These are phyloP conservation scores for Oscheius sp. DNA, from an alignment of 2,888 invertebrate genomes.

Conservation along the genomic window DNA sequence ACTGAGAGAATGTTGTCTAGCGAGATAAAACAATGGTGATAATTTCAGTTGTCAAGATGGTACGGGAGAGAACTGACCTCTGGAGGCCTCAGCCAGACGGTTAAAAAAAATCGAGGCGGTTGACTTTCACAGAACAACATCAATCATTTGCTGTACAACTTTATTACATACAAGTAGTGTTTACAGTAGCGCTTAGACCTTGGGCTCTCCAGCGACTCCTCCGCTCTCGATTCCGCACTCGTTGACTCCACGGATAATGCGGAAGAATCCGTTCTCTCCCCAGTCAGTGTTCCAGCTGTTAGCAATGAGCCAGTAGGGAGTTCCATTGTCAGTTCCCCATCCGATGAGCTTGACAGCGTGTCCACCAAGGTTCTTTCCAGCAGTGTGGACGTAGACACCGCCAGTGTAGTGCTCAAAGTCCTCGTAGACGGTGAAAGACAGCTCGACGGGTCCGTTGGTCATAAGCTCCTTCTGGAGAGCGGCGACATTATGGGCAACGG, in stretches of 20 bases:
- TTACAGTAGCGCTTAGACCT: constrained; percentile 39
- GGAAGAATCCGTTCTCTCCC: constrained; percentile 88
- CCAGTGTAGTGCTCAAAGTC: constrained; percentile 59
- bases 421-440: constrained; percentile 60
- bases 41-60: too few relatives aligned
- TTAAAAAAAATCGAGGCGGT: too few relatives aligned
- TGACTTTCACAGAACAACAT: too few relatives aligned
- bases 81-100: too few relatives aligned
- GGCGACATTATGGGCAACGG: constrained; percentile 58
- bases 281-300: constrained; percentile 94
- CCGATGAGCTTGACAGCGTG: constrained; percentile 88
- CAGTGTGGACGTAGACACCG: constrained; percentile 79
- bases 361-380: constrained; percentile 82
- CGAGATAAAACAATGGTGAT: too few relatives aligned
- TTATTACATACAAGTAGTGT: constrained; percentile 25
- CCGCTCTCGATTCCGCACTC: constrained; percentile 77
- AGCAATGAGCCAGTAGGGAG: constrained; percentile 89
- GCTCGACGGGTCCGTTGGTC: constrained; percentile 75
- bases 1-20: too few relatives aligned
- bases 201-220: constrained; percentile 72
- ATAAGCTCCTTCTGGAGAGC: constrained; percentile 78
- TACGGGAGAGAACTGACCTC: too few relatives aligned
- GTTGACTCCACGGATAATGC: constrained; percentile 84
- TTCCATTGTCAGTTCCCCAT: constrained; percentile 82
- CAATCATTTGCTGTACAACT: background rate